phyloP scores from a whole-genome alignment of 2,113 vertebrate species.

The Apaloderma vittatum region DNA sequence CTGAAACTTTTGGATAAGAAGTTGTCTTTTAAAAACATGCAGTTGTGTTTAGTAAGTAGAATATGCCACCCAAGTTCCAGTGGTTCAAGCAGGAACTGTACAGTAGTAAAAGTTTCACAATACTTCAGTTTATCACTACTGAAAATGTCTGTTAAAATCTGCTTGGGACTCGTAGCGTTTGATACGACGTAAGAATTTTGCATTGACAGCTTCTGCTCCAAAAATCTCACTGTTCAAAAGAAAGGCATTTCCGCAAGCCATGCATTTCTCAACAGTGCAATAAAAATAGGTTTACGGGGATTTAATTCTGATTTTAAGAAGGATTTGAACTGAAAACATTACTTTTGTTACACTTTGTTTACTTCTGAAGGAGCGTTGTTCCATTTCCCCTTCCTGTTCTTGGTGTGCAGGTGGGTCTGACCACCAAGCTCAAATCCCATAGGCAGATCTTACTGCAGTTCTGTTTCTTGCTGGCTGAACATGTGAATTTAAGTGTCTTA shows the following conservation, averaged over 20 bases:
- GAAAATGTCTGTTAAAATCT: background rate
- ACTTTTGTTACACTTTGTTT: background rate
- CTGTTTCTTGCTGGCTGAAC: background rate
- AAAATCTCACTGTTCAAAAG: background rate
- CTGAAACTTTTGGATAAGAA: background rate
- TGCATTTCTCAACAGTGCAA: background rate
- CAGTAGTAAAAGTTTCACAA: background rate
- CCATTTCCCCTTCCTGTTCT: background rate
- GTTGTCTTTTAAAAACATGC: background rate
- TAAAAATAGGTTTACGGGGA: background rate
- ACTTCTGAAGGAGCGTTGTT: background rate
- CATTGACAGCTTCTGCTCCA: background rate
- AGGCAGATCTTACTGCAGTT: background rate
- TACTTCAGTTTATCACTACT: background rate
- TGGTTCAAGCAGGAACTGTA: background rate
- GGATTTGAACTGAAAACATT: background rate
- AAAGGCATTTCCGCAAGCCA: background rate
- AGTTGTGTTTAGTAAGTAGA: background rate
- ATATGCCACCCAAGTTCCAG: background rate
- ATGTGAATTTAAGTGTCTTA: background rate
- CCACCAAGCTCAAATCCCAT: background rate
- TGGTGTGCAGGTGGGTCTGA: background rate
- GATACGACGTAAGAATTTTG: background rate
- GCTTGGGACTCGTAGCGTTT: background rate
- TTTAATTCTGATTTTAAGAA: background rate